These are phyloP conservation scores for Tenualosa ilisha DNA, from an alignment of 2,797 vertebrate species.

Conservation along the genomic window DNA sequence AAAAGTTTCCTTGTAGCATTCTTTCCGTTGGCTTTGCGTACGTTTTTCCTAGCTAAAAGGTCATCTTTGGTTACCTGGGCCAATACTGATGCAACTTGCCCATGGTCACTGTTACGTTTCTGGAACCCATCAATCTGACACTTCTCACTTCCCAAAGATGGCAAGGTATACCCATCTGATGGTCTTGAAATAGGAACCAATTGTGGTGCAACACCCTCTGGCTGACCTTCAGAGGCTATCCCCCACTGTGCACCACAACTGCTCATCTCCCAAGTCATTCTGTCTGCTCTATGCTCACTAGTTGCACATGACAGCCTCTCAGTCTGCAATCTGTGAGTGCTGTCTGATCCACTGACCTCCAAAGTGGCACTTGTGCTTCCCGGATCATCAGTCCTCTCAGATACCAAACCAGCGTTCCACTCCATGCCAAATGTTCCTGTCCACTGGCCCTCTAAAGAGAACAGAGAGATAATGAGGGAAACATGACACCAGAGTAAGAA, in stretches of 20 bases:
- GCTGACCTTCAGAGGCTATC: not conserved
- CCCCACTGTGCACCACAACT: not conserved
- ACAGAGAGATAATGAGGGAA: not conserved
- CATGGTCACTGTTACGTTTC: not conserved
- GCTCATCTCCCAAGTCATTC: slow-evolving; percentile 11
- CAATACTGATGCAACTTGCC: not conserved
- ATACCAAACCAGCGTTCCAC: not conserved
- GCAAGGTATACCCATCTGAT: slow-evolving; percentile 1
- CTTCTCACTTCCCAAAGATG: not conserved
- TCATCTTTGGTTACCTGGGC: not conserved
- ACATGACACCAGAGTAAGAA: not conserved
- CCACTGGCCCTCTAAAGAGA: slow-evolving; percentile 1
- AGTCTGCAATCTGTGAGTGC: slow-evolving; percentile 14
- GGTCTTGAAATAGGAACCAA: slow-evolving; percentile 6
- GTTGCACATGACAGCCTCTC: not conserved
- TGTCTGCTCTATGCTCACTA: slow-evolving; percentile 15
- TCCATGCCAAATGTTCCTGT: not conserved
- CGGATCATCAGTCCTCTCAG: not conserved
- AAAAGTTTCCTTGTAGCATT: not conserved
- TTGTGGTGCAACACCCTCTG: not conserved
- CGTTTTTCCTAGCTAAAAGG: not conserved
- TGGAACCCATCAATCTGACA: not conserved
- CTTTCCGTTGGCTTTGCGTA: not conserved
- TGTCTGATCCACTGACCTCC: slow-evolving; percentile 23
- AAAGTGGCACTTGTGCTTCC: slow-evolving; percentile 18